Evolutionary conservation across 2,888 invertebrate genomes (phyloP).

Genomic region (Rapana venosa): DNA sequence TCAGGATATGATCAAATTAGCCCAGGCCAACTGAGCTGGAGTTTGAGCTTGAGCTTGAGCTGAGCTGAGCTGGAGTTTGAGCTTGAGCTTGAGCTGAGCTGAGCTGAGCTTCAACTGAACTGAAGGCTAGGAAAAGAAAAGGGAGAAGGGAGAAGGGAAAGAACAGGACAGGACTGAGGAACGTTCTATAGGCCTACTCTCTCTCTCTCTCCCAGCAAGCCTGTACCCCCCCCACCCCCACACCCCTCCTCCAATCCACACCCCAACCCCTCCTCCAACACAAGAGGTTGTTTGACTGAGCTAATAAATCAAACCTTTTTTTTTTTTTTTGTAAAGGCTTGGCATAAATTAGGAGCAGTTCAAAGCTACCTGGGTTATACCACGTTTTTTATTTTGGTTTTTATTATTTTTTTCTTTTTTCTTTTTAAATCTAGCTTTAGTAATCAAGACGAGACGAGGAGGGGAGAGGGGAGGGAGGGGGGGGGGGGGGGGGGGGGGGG

Average conservation of each 20-base stretch:
- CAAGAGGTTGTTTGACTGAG: background rate
- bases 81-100: too few species aligned
- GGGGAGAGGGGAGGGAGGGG: too few species aligned
- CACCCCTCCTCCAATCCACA: background rate
- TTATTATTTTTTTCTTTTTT: too few species aligned
- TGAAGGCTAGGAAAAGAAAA: background rate
- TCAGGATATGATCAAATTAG: constrained; percentile 39
- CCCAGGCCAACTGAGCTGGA: too few species aligned
- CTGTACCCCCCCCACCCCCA: background rate
- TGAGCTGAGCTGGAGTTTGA: too few species aligned
- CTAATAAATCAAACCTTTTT: constrained; percentile 31
- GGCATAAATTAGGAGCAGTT: constrained; percentile 8
- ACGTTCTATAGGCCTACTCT: background rate
- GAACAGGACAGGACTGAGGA: background rate
- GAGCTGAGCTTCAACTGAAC: too few species aligned
- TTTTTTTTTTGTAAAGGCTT: too few species aligned
- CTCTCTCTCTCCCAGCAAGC: background rate
- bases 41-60: too few species aligned
- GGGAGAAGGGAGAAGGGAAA: background rate
- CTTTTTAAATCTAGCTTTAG: background rate
- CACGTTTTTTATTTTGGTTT: too few species aligned
- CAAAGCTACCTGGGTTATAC: background rate
- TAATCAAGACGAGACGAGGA: background rate
- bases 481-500: too few species aligned
- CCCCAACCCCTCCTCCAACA: background rate